Conservation (phyloP, 2,113 vertebrate genomes). For the Dunckerocampus dactyliophorus region DNA sequence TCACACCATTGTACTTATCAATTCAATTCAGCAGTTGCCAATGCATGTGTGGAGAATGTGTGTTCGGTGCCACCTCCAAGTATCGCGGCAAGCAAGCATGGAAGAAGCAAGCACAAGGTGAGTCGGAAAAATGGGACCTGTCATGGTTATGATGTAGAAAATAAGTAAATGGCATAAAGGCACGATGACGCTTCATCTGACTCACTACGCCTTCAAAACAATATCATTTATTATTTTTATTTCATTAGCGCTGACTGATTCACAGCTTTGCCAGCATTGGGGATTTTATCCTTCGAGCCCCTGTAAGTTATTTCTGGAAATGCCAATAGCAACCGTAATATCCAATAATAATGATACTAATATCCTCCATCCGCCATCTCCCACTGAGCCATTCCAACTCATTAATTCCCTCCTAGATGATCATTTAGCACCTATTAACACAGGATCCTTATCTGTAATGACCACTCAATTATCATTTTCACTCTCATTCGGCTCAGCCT, state of each 20-base stretch:
- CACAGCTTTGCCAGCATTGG: neutral
- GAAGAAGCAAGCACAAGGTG: constrained; percentile 26
- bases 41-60: too few species aligned
- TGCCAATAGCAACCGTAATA: constrained; percentile 42
- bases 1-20: too few species aligned
- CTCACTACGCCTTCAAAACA: constrained; percentile 30
- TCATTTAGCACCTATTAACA: constrained; percentile 71
- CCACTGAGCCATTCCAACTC: constrained; percentile 53
- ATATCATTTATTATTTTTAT: constrained; percentile 23
- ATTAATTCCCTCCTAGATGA: constrained; percentile 63
- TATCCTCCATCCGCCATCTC: constrained; percentile 48
- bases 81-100: constrained; percentile 1
- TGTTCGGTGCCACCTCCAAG: too few species aligned
- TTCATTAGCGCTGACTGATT: too few species aligned
- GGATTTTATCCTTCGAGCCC: constrained; percentile 18
- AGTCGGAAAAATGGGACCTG: neutral
- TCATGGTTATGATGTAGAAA: neutral
- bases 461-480: constrained; percentile 62
- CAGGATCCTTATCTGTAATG: constrained; percentile 60
- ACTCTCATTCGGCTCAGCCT: constrained; percentile 52
- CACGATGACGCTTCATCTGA: too few species aligned
- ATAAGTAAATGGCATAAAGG: too few species aligned
- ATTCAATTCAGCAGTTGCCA: too few species aligned
- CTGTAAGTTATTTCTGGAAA: constrained; percentile 36
- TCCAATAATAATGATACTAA: constrained; percentile 50